Evolutionary conservation across 2,113 vertebrate genomes (phyloP).

Genomic region (Amphiprion ocellaris): DNA sequence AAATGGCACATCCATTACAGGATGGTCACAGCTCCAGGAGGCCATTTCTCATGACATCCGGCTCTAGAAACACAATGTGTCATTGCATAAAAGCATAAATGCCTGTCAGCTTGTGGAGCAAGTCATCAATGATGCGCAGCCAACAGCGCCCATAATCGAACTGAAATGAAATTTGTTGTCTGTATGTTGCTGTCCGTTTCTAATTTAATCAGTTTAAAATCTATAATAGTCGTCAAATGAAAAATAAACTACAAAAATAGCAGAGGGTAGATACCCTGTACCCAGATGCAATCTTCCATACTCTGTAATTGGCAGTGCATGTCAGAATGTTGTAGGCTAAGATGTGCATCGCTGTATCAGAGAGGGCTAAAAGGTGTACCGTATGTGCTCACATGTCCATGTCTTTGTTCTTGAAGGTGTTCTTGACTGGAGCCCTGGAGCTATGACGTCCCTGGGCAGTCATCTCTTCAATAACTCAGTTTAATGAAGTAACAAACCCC

Average conservation of each 20-base stretch:
- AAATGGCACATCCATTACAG: conserved; percentile 39
- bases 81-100: conserved; percentile 31
- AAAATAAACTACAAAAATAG: neutral
- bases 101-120: conserved; percentile 27
- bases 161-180: neutral
- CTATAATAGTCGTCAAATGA: neutral
- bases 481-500: conserved; percentile 68
- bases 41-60: conserved; percentile 27
- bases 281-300: neutral
- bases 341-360: neutral
- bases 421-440: conserved; percentile 14
- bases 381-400: neutral
- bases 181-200: neutral
- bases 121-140: conserved; percentile 18
- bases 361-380: neutral
- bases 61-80: conserved; percentile 12
- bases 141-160: conserved; percentile 2
- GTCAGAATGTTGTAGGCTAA: neutral
- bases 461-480: conserved; percentile 52
- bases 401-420: neutral
- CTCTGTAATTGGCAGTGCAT: neutral
- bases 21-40: conserved; percentile 27
- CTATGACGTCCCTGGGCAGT: conserved; percentile 27
- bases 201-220: neutral
- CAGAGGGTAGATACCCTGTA: neutral